These are phyloP conservation scores for Syngnathoides biaculeatus DNA, from an alignment of 2,113 vertebrate species.

Conservation along the genomic window DNA sequence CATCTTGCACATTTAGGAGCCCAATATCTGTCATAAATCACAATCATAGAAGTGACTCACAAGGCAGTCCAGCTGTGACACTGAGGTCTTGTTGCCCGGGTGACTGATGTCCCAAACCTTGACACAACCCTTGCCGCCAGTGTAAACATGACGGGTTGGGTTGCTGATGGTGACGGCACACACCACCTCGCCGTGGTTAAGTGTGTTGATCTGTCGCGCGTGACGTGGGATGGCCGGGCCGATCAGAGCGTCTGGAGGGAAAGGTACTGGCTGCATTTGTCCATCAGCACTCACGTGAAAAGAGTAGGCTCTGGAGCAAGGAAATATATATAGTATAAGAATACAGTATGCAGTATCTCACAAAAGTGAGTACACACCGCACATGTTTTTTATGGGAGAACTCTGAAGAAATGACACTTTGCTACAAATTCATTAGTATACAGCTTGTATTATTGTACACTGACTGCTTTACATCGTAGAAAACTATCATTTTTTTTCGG, in stretches of 20 bases:
- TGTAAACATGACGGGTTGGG: constrained; percentile 93
- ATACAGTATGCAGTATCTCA: too few relatives aligned
- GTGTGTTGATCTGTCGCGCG: constrained; percentile 92
- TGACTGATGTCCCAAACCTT: constrained; percentile 99
- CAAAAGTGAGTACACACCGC: too few relatives aligned
- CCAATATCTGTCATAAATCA: neutral
- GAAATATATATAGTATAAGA: neutral
- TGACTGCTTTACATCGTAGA: too few relatives aligned
- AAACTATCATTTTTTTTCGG: too few relatives aligned
- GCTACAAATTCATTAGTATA: too few relatives aligned
- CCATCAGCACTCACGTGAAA: constrained; percentile 93
- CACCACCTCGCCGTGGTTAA: constrained; percentile 92
- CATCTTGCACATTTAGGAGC: neutral
- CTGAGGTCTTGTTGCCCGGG: constrained; percentile 93
- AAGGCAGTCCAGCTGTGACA: constrained; percentile 95
- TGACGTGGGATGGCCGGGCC: constrained; percentile 91
- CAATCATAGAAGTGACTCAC: constrained; percentile 65
- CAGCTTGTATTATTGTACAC: too few relatives aligned
- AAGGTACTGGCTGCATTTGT: constrained; percentile 96
- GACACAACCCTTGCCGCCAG: constrained; percentile 91
- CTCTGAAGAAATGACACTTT: too few relatives aligned
- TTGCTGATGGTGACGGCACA: constrained; percentile 97
- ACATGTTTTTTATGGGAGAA: too few relatives aligned
- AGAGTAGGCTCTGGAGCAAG: constrained; percentile 83
- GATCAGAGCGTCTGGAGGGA: constrained; percentile 90